Evolutionary conservation across 2,113 vertebrate species (phyloP).

Genomic region (Trachemys scripta): DNA sequence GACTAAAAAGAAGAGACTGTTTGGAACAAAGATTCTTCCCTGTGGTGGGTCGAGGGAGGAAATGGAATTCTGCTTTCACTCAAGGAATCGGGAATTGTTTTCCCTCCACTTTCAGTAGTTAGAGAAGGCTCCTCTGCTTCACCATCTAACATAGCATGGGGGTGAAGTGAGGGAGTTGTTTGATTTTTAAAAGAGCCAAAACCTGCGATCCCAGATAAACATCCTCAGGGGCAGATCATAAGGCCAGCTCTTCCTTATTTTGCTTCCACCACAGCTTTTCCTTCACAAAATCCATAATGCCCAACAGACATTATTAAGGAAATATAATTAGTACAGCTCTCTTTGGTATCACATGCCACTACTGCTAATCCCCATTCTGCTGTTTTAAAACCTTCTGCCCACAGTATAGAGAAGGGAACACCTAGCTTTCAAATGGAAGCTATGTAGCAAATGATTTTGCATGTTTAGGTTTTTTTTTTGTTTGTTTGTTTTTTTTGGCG

Average conservation of each 20-base stretch:
- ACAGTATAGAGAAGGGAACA: neutral
- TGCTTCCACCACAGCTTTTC: neutral
- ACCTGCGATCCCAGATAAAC: neutral
- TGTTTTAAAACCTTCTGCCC: neutral
- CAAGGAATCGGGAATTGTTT: neutral
- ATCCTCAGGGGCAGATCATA: neutral
- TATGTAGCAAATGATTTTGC: neutral
- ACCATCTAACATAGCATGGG: neutral
- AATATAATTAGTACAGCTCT: neutral
- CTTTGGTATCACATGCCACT: neutral
- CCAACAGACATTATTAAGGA: neutral
- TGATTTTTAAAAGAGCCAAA: neutral
- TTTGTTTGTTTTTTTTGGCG: neutral
- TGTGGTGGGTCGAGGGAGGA: neutral
- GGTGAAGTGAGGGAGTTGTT: neutral
- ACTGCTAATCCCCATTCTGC: neutral
- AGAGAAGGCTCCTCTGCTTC: neutral
- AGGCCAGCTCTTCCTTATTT: neutral
- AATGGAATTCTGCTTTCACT: neutral
- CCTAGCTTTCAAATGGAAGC: neutral
- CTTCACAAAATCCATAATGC: fast-evolving
- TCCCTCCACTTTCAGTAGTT: neutral
- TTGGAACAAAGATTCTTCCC: neutral
- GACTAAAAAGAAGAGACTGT: neutral
- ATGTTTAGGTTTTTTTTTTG: neutral